These are phyloP conservation scores for Chaetorhynchus papuensis DNA, from an alignment of 2,113 vertebrate genomes.

Conservation along the genomic window DNA sequence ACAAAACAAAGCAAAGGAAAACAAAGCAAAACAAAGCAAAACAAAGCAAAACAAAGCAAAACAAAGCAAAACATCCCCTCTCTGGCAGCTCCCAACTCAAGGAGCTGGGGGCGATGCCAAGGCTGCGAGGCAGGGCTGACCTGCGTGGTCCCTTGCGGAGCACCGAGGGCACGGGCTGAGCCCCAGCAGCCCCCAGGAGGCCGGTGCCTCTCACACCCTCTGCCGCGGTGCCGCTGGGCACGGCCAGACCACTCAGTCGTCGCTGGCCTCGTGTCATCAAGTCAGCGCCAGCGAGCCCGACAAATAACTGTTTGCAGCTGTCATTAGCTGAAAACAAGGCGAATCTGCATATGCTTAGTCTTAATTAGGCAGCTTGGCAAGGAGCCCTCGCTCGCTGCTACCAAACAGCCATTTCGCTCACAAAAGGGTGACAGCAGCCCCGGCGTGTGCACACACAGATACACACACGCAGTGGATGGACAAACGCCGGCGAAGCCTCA, in stretches of 20 bases:
- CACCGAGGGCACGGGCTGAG: neutral
- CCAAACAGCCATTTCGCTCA: slow-evolving; percentile 53
- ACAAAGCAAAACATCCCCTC: neutral
- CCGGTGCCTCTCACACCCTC: fast-evolving
- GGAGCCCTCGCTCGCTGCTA: slow-evolving; percentile 48
- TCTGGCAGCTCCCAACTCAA: neutral
- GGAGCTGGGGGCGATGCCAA: neutral
- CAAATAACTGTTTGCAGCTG: slow-evolving; percentile 72
- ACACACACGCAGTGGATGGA: neutral
- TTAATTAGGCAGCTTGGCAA: slow-evolving; percentile 54
- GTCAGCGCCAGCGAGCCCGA: slow-evolving; percentile 29
- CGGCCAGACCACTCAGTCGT: neutral
- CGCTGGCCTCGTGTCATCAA: neutral
- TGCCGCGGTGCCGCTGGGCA: neutral
- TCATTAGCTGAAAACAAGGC: slow-evolving; percentile 65
- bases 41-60: neutral
- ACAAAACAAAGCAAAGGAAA: neutral
- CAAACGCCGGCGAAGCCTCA: neutral
- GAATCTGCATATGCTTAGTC: slow-evolving; percentile 66
- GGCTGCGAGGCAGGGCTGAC: neutral
- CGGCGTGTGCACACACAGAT: neutral
- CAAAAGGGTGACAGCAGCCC: slow-evolving; percentile 49
- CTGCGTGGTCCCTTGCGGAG: neutral
- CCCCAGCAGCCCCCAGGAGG: fast-evolving
- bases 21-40: neutral